Evolutionary conservation across 2,113 vertebrate species (phyloP).

Genomic region (Lutjanus erythropterus): DNA sequence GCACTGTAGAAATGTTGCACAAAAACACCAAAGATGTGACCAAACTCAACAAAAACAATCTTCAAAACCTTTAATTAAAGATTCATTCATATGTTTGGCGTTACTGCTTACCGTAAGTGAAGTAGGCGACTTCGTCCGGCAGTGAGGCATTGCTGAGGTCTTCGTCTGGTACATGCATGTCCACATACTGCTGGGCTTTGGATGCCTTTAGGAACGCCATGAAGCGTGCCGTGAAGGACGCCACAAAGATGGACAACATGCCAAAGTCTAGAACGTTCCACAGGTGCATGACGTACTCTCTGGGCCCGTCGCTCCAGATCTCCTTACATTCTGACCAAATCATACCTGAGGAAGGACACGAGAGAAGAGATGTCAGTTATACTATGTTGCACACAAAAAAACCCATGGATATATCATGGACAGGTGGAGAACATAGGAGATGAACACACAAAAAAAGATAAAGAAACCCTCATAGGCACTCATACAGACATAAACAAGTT

Average conservation of each 20-base stretch:
- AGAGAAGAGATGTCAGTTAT: no score
- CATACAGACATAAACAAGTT: neutral
- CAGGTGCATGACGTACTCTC: conserved; percentile 94
- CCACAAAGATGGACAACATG: conserved; percentile 97
- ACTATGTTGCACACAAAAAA: neutral
- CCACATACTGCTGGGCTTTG: conserved; percentile 95
- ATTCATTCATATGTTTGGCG: neutral
- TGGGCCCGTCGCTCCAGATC: conserved; percentile 95
- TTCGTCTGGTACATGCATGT: conserved; percentile 89
- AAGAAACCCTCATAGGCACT: neutral
- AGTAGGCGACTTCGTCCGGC: conserved; percentile 95
- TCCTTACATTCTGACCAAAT: conserved; percentile 99
- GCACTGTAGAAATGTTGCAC: no score
- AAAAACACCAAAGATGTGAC: neutral
- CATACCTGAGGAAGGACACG: conserved; percentile 87
- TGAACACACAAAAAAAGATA: neutral
- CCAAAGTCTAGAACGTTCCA: conserved; percentile 98
- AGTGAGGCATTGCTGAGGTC: conserved; percentile 92
- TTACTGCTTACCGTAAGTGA: conserved; percentile 90
- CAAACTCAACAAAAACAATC: neutral
- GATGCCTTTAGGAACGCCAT: conserved; percentile 97
- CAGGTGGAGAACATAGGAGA: neutral
- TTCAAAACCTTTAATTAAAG: neutral
- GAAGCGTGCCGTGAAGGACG: conserved; percentile 95
- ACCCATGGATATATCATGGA: neutral